These are phyloP conservation scores for Chrysocyon brachyurus DNA, from an alignment of 2,797 vertebrate genomes.

Conservation along the genomic window DNA sequence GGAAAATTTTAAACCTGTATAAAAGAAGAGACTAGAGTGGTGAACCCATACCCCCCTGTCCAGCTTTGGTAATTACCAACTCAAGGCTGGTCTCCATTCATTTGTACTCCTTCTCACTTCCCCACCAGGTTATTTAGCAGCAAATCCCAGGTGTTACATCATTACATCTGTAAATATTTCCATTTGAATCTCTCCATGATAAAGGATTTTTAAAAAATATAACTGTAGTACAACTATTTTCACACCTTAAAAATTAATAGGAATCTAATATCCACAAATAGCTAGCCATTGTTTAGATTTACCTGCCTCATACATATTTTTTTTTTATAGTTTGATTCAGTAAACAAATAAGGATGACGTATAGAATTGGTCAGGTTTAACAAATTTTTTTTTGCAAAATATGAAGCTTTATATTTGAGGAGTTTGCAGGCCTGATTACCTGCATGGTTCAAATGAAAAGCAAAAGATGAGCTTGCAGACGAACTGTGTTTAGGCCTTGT, in stretches of 20 bases:
- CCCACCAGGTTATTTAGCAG: background rate
- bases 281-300: background rate
- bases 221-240: background rate
- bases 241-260: background rate
- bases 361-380: background rate
- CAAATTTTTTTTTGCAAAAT: background rate
- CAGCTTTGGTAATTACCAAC: background rate
- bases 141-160: background rate
- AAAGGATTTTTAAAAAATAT: background rate
- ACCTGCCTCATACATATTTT: background rate
- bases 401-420: background rate
- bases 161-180: background rate
- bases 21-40: background rate
- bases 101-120: background rate
- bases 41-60: fast-evolving
- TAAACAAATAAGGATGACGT: background rate
- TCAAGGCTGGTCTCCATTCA: background rate
- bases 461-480: background rate
- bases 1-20: background rate
- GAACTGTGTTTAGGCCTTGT: background rate
- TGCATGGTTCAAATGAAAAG: background rate
- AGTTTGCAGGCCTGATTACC: background rate
- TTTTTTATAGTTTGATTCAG: background rate
- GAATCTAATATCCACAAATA: background rate
- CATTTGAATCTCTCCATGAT: background rate